Base-by-base conservation (phyloP, 92 coral and sea anemone genomes). In the Virgularia gustaviana region DNA sequence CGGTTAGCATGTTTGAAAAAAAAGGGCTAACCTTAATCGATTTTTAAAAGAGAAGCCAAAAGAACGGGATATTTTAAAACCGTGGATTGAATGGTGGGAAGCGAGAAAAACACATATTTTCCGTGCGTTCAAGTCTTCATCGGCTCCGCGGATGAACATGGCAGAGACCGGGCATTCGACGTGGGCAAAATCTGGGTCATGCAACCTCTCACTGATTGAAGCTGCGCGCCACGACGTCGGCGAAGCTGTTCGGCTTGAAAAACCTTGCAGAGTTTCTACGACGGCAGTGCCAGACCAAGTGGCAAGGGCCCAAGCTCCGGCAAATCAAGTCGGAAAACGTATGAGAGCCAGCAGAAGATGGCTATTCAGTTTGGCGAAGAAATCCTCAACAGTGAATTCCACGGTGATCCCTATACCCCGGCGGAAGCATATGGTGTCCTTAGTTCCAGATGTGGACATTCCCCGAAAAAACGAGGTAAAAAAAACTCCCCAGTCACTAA, bases 161-260 rank as follows among this genome's bases (percentile, higher is more conserved):
- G 81, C 85, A 19, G 85, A 81, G 51, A 75, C 81, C 15, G 85
- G 85, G 9, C 81, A 77, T 25, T 70, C 83, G 2, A 78, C 60
- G 0, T 79, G 71, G 70, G 72, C 49, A 1, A 71, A 79, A 44
- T 38, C 78, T 53, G 78, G 83, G 0, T 76, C 83, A 5, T 35
- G 34, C 9, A 22, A 78, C 1, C 42, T 79, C 7, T 57, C 64
- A 2, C 70, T 79, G 11, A 78, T 79, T 4, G 79, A 71, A 36
- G 79, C 84, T 4, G 84, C 84, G 5, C 39, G 79, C 24, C 79
- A 79, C n/a, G 79, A 79, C 32, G 73, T 79, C 11, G 84, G 79
- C 2, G 84, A 71, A 25, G 60, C 42, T 45, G 43, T 71, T 6
- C 63, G 73, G 9, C 82, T 77, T 9, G 77, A 77, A 39, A 65